Evolutionary conservation across 2,797 vertebrate species (phyloP).

Genomic region (Gastrophryne carolinensis): DNA sequence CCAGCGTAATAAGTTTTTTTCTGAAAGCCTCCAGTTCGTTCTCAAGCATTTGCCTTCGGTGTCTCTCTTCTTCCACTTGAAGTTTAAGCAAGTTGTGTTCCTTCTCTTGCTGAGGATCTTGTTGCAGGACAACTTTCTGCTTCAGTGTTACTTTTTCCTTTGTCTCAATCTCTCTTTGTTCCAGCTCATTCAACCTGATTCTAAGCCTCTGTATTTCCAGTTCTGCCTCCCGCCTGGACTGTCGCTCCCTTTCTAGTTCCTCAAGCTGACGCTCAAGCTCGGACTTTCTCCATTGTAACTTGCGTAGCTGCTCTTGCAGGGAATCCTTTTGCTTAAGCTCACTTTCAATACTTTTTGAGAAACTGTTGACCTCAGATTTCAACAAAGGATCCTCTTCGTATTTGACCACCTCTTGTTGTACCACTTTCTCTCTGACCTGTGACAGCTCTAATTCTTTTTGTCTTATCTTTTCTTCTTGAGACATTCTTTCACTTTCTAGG

Average conservation of each 20-base stretch:
- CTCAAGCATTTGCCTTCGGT: constrained; percentile 83
- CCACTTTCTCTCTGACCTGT: constrained; percentile 84
- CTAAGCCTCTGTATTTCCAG: constrained; percentile 88
- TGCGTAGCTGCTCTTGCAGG: constrained; percentile 80
- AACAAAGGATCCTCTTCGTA: constrained; percentile 84
- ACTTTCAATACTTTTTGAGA: constrained; percentile 78
- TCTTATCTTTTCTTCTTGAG: constrained; percentile 82
- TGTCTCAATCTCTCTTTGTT: constrained; percentile 78
- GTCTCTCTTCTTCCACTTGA: constrained; percentile 89
- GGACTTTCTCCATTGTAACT: constrained; percentile 71
- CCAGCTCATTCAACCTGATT: constrained; percentile 78
- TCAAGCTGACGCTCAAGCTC: constrained; percentile 91
- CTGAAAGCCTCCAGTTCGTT: constrained; percentile 79
- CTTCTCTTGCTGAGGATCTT: constrained; percentile 94
- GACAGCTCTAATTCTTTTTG: constrained; percentile 86
- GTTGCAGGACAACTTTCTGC: constrained; percentile 94
- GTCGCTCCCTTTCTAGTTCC: constrained; percentile 87
- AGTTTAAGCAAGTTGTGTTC: constrained; percentile 87
- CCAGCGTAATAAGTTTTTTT: constrained; percentile 79
- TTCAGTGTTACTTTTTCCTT: constrained; percentile 89
- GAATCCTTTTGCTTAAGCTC: constrained; percentile 85
- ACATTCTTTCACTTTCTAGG: constrained; percentile 77
- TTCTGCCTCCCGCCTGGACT: constrained; percentile 85
- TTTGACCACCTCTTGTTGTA: constrained; percentile 90
- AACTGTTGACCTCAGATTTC: constrained; percentile 79